These are phyloP conservation scores for Andrena flavipes DNA, from an alignment of 2,888 invertebrate genomes.

Conservation along the genomic window DNA sequence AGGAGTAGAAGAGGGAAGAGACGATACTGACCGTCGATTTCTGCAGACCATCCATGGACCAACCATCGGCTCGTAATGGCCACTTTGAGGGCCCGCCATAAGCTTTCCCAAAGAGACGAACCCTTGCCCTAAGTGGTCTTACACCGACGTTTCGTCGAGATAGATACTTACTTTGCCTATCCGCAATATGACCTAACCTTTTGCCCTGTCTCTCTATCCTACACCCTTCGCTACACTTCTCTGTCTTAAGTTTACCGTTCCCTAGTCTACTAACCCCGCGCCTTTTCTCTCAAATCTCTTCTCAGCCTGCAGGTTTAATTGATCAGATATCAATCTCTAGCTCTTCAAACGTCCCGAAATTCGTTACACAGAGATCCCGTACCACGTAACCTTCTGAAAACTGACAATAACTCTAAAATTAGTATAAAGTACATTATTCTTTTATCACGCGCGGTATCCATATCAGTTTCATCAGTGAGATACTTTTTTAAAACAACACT, in stretches of 20 bases:
- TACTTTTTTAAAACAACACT: no score
- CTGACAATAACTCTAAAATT: no score
- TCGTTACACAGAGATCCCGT: neutral
- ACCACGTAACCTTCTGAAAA: no score
- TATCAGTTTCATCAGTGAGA: no score
- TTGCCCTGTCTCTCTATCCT: slow-evolving; percentile 55
- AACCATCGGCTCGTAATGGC: slow-evolving; percentile 80
- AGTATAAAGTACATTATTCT: no score
- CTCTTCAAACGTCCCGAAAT: slow-evolving; percentile 11
- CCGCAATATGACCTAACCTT: slow-evolving; percentile 76
- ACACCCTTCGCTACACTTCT: slow-evolving; percentile 21
- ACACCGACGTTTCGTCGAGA: slow-evolving; percentile 76
- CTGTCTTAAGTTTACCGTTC: slow-evolving; percentile 28
- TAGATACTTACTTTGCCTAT: slow-evolving; percentile 79
- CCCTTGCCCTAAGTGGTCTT: slow-evolving; percentile 80
- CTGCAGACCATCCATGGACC: slow-evolving; percentile 71
- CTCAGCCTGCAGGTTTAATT: slow-evolving; percentile 64
- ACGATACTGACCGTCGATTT: slow-evolving; percentile 72
- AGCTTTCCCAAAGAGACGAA: slow-evolving; percentile 79
- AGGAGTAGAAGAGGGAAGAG: slow-evolving; percentile 41
- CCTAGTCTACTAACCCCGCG: slow-evolving; percentile 9
- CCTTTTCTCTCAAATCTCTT: slow-evolving; percentile 25
- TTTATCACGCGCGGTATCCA: no score
- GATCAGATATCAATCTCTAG: slow-evolving; percentile 72
- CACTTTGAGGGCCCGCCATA: slow-evolving; percentile 82